Base-by-base conservation (phyloP, 2,797 vertebrate genomes). In the Enteromius afrohamiltoni region DNA sequence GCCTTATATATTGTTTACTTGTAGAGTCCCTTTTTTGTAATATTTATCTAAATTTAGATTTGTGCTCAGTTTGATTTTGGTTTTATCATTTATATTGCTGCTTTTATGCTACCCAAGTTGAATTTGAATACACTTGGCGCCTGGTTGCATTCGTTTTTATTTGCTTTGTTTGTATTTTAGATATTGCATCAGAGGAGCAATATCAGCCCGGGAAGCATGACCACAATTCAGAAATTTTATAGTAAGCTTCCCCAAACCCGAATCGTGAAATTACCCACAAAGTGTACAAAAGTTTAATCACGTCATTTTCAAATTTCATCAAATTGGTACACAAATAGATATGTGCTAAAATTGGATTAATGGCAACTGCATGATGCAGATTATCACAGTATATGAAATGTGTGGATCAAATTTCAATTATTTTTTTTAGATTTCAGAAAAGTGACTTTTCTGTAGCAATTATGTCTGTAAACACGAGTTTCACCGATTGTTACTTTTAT, bases 31-130 rank as follows among this genome's bases (percentile, higher is more conserved):
- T 90, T 85, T 58, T 83, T 21, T 86, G 82, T 85, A 13, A 60
- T 31, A 60, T 85, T 23, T 80, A 82, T 83, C 64, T 65, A 76
- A 80, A 82, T 86, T 68, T 70, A 76, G 49, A 62, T 92, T 93
- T 94, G 93, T 94, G 93, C 92, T 94, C 91, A 88, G 87, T 90
- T 87, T 79, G 80, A 77, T 91, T 80, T 83, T 6, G 62, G 47
- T 85, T 64, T 42, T 53, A 80, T 77, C 47, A 67, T 11, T 88
- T 87, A 89, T 92, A 92, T 91, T 93, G 91, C 91, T 91, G 69
- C 80, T 89, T 85, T 78, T 91, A 65, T 93, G 81, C 87, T 85
- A 87, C 87, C 89, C 90, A 90, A 88, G 87, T 89, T 88, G 87
- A 85, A 85, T 86, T 83, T 86, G 85, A 90, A 89, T 91, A 88